phyloP scores from a whole-genome alignment of 2,797 vertebrate species.

The Ciconia nigra region DNA sequence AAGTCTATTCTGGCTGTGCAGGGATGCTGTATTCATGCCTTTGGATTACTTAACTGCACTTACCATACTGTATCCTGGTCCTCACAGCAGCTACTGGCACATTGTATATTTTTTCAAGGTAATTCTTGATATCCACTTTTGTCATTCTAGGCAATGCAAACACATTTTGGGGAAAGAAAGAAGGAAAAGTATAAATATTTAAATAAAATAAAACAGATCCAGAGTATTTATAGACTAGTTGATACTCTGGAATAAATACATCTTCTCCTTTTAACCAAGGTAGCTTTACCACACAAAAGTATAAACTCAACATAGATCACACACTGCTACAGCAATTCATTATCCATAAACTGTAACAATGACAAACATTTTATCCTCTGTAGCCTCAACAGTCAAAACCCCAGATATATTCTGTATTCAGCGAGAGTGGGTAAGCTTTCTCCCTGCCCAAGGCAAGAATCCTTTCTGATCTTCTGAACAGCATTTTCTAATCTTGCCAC shows the following conservation, averaged over 20 bases:
- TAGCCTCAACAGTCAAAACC: not conserved
- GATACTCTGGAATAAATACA: not conserved
- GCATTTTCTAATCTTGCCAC: not conserved
- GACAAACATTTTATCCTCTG: not conserved
- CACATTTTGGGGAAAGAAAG: not conserved
- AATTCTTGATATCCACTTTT: constrained; percentile 89
- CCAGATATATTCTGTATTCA: not conserved
- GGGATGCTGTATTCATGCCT: not conserved
- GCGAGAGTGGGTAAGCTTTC: not conserved
- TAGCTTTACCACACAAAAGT: not conserved
- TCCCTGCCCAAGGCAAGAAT: not conserved
- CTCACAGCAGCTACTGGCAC: constrained; percentile 87
- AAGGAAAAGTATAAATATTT: not conserved
- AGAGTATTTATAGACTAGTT: not conserved
- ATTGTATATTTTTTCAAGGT: constrained; percentile 90
- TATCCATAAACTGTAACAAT: not conserved
- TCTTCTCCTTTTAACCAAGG: not conserved
- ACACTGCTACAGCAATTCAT: not conserved
- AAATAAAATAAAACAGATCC: not conserved
- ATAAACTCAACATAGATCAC: not conserved
- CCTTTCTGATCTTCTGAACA: not conserved
- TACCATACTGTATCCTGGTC: constrained; percentile 93
- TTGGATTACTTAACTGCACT: constrained; percentile 51
- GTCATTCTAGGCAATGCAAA: constrained; percentile 85
- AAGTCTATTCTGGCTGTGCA: not conserved